Evolutionary conservation across 2,888 invertebrate genomes (phyloP).

Genomic region (Tipula confusa): DNA sequence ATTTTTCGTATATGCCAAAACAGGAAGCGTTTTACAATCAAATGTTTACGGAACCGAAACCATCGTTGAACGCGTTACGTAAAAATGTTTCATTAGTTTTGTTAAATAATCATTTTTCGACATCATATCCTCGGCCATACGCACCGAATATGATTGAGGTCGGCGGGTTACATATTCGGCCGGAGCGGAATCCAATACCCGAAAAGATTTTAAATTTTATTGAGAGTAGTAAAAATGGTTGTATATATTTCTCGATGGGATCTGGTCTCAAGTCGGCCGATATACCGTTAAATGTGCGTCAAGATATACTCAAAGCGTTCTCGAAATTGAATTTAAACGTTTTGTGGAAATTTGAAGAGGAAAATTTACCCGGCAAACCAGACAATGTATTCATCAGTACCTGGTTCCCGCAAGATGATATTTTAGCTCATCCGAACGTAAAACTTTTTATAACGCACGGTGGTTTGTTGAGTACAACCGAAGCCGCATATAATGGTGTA

Average conservation of each 20-base stretch:
- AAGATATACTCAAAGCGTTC: not conserved
- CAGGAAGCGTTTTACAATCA: conserved; percentile 42
- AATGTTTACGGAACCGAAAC: conserved; percentile 42
- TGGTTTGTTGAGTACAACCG: conserved; percentile 51
- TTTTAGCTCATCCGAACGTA: conserved; percentile 51
- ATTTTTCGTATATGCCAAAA: conserved; percentile 42
- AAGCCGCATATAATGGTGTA: conserved; percentile 51
- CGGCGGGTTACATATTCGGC: conserved; percentile 48
- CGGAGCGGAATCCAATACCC: conserved; percentile 42
- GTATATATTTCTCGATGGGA: not conserved
- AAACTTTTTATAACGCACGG: conserved; percentile 52
- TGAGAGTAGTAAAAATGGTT: not conserved
- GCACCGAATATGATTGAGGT: conserved; percentile 49
- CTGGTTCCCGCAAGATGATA: conserved; percentile 52
- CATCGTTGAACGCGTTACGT: conserved; percentile 39
- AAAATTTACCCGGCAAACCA: conserved; percentile 39
- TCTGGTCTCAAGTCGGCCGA: not conserved
- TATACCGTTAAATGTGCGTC: not conserved
- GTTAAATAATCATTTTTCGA: conserved; percentile 45
- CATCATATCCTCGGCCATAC: conserved; percentile 45
- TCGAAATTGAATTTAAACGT: not conserved
- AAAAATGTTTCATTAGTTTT: conserved; percentile 43
- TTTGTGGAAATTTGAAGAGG: conserved; percentile 37
- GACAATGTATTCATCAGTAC: conserved; percentile 46
- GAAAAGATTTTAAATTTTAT: not conserved